phyloP scores from a whole-genome alignment of 1,140 invertebrate genomes.

The Chironomus striatipennis region DNA sequence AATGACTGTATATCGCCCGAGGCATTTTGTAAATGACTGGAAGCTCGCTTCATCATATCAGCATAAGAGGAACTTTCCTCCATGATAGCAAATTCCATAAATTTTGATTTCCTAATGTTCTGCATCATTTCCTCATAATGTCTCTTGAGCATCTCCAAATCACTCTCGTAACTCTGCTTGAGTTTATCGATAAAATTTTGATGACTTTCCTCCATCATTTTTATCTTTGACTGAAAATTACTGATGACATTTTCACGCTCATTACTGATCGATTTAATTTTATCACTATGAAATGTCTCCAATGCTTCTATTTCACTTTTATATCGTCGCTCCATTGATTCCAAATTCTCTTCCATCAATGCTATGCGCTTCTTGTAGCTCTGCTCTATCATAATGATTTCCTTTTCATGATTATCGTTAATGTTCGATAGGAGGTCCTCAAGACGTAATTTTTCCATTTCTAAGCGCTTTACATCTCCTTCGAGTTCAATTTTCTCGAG shows the following conservation, averaged over 20 bases:
- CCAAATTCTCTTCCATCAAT: constrained; percentile 40
- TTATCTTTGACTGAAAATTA: constrained; percentile 38
- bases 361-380: constrained; percentile 45
- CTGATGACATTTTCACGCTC: constrained; percentile 36
- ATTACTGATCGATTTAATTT: constrained; percentile 32
- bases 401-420: constrained; percentile 40
- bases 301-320: constrained; percentile 38
- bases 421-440: constrained; percentile 38
- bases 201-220: constrained; percentile 36
- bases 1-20: constrained; percentile 30
- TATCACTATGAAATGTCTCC: constrained; percentile 35
- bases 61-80: constrained; percentile 40
- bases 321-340: constrained; percentile 40
- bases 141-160: constrained; percentile 37
- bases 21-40: constrained; percentile 36
- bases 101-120: constrained; percentile 40
- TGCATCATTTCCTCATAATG: constrained; percentile 40
- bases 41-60: constrained; percentile 40
- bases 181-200: constrained; percentile 39
- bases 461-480: constrained; percentile 37
- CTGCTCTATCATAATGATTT: constrained; percentile 43
- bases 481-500: constrained; percentile 33
- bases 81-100: constrained; percentile 37
- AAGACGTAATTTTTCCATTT: constrained; percentile 39
- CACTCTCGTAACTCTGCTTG: constrained; percentile 37